Conservation (phyloP, 1,140 invertebrate genomes). For the Lucilia sericata region DNA sequence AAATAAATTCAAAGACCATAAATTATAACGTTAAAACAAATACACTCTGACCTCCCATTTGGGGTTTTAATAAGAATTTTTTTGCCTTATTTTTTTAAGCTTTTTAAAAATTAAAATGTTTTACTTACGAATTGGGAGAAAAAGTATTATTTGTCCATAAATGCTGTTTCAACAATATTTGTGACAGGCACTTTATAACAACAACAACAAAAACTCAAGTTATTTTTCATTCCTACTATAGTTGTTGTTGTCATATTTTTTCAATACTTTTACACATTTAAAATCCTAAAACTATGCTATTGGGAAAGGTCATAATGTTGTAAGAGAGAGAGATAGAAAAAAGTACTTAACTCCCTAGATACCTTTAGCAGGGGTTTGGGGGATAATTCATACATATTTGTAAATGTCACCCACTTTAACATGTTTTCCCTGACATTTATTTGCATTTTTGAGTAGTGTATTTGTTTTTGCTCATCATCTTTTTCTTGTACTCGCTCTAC, state of each 20-base stretch:
- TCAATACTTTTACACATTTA: not conserved
- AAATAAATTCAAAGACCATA: not conserved
- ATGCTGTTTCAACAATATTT: conserved; percentile 15
- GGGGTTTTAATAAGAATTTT: not conserved
- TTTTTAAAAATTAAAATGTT: conserved; percentile 20
- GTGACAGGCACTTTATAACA: not conserved
- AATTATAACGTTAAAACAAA: not conserved
- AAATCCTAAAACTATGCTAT: conserved; percentile 12
- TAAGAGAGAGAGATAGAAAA: not conserved
- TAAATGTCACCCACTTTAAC: conserved; percentile 26
- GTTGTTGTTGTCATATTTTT: not conserved
- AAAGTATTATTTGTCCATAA: not conserved
- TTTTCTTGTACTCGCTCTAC: not conserved
- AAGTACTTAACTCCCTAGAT: not conserved
- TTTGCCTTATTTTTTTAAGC: not conserved
- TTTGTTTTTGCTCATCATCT: not conserved
- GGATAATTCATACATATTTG: not conserved
- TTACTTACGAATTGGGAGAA: not conserved
- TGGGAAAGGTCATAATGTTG: not conserved
- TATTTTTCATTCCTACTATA: not conserved
- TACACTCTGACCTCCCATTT: not conserved
- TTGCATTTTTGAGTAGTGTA: conserved; percentile 33
- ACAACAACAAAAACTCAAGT: not conserved
- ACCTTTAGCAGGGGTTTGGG: not conserved
- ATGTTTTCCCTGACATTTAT: conserved; percentile 36